Evolutionary conservation across 2,113 vertebrate genomes (phyloP), one percentile per base, ranked within the genome.

Genomic region (Centropus unirufus): DNA sequence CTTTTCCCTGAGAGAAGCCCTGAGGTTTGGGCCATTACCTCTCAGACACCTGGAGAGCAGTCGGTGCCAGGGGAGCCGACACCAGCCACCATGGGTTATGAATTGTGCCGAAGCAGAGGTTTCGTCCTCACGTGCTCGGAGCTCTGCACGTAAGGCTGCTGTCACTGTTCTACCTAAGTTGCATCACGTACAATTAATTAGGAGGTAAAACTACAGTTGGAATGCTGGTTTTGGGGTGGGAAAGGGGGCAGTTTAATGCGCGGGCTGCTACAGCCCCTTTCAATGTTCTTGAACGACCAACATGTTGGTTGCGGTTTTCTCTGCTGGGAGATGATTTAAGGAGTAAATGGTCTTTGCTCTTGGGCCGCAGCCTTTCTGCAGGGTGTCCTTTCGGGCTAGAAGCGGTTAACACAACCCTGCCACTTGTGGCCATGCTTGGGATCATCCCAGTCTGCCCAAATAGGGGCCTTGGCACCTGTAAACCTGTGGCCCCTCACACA

Each of bases 11-110:
- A 57, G 63, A 23, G 12, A 24, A 36, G 12, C 19, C 8, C 15
- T 18, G 52, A 69, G 23, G 5, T 72, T 83, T 80, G 42, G 21
- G 5, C 42, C 34, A 2, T 74, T 14, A 49, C 29, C 16, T 51
- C 61, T 58, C 29, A 0, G 11, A 10, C 29, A 20, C 1, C 7
- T 39, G 13, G 46, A 32, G 29, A 54, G 14, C 2, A 1, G 7
- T 46, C 30, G 3, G 8, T 40, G 9, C 47, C 20, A 42, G 32
- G 5, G 57, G 29, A 77, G 15, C 42, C 32, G 64, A 55, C 16
- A 3, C 42, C 22, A 14, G 63, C 47, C 51, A 6, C 5, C 1
- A 20, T 8, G 42, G 24, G 61, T 83, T 61, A 4, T 39, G 61
- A 70, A 29, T 67, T 42, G 21, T 76, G 76, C 66, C 51, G 40